A percentile compares a stretch with the other conserved stretches of the same genome.
Evolutionary conservation across 2,888 invertebrate genomes (phyloP).

Genomic region (Drosophila niveifrons): DNA sequence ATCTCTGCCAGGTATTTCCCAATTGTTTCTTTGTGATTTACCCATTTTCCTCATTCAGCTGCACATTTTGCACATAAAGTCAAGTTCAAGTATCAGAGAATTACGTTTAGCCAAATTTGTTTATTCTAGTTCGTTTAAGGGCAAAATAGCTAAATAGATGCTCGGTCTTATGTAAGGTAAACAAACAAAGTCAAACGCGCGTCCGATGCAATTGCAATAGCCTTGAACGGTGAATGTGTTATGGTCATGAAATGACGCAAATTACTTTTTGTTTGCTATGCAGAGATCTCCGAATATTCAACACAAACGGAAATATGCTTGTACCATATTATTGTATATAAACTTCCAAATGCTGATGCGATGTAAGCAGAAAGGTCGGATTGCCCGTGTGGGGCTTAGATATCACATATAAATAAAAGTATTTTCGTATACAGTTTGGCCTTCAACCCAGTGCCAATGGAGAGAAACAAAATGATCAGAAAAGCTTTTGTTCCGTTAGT

Average conservation of each 20-base stretch:
- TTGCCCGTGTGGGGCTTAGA: slow-evolving; percentile 27
- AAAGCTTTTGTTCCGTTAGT: slow-evolving; percentile 15
- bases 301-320: slow-evolving; percentile 6
- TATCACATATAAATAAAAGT: slow-evolving; percentile 31
- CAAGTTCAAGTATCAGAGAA: slow-evolving; percentile 73
- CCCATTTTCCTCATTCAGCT: slow-evolving; percentile 7
- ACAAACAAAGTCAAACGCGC: slow-evolving; percentile 71
- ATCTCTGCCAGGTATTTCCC: slow-evolving; percentile 76
- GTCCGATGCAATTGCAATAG: slow-evolving; percentile 54
- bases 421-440: slow-evolving; percentile 2
- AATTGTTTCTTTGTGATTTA: slow-evolving; percentile 48
- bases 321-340: not conserved
- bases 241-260: slow-evolving; percentile 19
- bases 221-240: slow-evolving; percentile 33
- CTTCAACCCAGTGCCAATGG: slow-evolving; percentile 16
- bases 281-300: slow-evolving; percentile 1
- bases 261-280: slow-evolving; percentile 17
- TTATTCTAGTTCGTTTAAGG: slow-evolving; percentile 56
- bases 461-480: not conserved
- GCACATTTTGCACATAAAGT: slow-evolving; percentile 41
- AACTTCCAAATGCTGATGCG: slow-evolving; percentile 1
- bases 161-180: slow-evolving; percentile 52
- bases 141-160: slow-evolving; percentile 30
- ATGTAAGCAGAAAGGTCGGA: slow-evolving; percentile 22
- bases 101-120: slow-evolving; percentile 20